Conservation (phyloP, 2,888 invertebrate species). For the Mechanitis mazaeus region DNA sequence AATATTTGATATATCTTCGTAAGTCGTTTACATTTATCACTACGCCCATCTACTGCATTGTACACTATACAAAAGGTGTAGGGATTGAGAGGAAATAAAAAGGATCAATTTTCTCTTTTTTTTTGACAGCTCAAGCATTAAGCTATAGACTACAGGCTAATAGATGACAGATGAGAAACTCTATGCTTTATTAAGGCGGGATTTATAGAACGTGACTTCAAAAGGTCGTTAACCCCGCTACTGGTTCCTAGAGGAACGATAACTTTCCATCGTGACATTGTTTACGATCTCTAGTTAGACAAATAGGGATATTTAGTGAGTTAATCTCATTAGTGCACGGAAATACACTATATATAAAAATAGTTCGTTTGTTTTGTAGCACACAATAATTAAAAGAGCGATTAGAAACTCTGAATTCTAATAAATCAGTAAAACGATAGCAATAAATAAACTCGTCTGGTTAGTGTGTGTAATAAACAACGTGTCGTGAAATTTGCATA, state of each 20-base stretch:
- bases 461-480: constrained; percentile 49
- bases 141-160: constrained; percentile 50
- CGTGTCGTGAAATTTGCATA: constrained; percentile 61
- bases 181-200: constrained; percentile 59
- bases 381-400: neutral
- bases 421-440: constrained; percentile 34
- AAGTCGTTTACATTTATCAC: constrained; percentile 46
- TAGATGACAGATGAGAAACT: constrained; percentile 66
- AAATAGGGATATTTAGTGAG: constrained; percentile 40
- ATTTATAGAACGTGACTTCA: constrained; percentile 59
- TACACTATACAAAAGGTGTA: constrained; percentile 48
- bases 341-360: neutral
- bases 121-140: constrained; percentile 50
- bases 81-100: constrained; percentile 47
- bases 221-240: constrained; percentile 58
- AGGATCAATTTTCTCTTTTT: constrained; percentile 55
- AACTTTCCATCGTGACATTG: constrained; percentile 47
- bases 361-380: neutral
- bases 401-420: constrained; percentile 26
- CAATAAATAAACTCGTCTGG: constrained; percentile 35
- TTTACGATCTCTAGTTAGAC: constrained; percentile 48
- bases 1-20: constrained; percentile 25
- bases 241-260: constrained; percentile 58
- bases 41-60: constrained; percentile 44
- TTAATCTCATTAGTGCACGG: no score